phyloP scores from a whole-genome alignment of 2,797 vertebrate genomes.

The Myotis planiceps region DNA sequence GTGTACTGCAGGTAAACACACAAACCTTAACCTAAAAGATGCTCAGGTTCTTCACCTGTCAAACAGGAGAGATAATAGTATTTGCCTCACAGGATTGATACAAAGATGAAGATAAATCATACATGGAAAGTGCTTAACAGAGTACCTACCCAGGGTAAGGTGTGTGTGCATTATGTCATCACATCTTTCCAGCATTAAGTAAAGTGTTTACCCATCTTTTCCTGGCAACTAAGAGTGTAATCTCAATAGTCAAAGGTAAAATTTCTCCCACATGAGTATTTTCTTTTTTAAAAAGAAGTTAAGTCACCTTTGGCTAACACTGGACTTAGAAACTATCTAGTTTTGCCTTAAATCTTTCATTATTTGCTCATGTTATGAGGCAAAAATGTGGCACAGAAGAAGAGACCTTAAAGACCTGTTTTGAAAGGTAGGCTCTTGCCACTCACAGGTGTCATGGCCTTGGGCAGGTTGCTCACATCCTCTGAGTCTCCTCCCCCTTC shows the following conservation, averaged over 20 bases:
- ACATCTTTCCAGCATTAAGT: background rate
- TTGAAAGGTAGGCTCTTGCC: background rate
- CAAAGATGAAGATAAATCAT: background rate
- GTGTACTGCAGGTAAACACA: background rate
- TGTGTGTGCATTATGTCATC: background rate
- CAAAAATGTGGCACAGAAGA: background rate
- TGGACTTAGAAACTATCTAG: background rate
- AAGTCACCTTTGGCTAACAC: background rate
- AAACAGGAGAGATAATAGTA: background rate
- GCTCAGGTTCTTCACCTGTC: background rate
- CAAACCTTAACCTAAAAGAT: background rate
- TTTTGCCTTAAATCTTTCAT: constrained; percentile 1
- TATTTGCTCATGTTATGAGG: background rate
- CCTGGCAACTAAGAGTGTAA: background rate
- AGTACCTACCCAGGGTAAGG: background rate
- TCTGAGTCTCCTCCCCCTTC: background rate
- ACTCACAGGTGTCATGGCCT: background rate
- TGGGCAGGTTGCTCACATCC: background rate
- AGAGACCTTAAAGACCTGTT: background rate
- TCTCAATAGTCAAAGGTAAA: background rate
- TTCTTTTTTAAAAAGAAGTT: background rate
- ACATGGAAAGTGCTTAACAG: background rate
- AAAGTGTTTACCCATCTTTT: background rate
- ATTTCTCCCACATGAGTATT: background rate
- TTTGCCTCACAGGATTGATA: background rate